phyloP scores from a whole-genome alignment of 1,140 invertebrate species.

The Laupala kohalensis region DNA sequence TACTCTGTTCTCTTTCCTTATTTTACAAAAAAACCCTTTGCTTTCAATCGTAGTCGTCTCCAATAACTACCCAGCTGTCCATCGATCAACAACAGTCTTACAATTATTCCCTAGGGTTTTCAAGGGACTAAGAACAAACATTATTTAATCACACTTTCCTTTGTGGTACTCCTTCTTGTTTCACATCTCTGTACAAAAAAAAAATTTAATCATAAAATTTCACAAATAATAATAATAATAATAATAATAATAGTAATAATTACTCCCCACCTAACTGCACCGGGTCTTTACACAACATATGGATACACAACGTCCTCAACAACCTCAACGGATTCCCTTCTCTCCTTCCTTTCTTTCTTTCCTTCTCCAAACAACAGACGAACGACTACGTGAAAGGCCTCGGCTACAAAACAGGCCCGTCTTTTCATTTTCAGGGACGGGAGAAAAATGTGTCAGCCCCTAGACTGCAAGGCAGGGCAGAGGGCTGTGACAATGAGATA shows the following conservation, averaged over 20 bases:
- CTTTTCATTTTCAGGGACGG: not conserved
- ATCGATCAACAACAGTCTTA: not conserved
- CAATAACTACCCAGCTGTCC: not conserved
- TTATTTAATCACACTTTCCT: not conserved
- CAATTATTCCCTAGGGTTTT: not conserved
- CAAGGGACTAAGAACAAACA: not conserved
- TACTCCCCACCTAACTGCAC: too few species aligned
- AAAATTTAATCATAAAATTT: not conserved
- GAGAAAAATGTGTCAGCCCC: not conserved
- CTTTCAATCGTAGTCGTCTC: not conserved
- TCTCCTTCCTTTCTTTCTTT: not conserved
- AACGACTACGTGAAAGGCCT: not conserved
- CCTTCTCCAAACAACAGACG: not conserved
- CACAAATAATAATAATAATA: too few species aligned
- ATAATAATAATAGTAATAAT: too few species aligned
- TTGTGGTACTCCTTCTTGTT: not conserved
- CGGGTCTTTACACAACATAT: too few species aligned
- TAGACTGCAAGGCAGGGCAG: not conserved
- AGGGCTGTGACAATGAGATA: not conserved
- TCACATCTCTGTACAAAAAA: not conserved
- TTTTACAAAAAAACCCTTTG: not conserved
- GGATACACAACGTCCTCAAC: too few species aligned
- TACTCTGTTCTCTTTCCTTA: not conserved
- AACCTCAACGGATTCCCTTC: too few species aligned
- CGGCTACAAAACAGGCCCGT: not conserved